These are phyloP conservation scores for Pluvialis apricaria DNA, from an alignment of 2,113 vertebrate genomes.

Conservation along the genomic window DNA sequence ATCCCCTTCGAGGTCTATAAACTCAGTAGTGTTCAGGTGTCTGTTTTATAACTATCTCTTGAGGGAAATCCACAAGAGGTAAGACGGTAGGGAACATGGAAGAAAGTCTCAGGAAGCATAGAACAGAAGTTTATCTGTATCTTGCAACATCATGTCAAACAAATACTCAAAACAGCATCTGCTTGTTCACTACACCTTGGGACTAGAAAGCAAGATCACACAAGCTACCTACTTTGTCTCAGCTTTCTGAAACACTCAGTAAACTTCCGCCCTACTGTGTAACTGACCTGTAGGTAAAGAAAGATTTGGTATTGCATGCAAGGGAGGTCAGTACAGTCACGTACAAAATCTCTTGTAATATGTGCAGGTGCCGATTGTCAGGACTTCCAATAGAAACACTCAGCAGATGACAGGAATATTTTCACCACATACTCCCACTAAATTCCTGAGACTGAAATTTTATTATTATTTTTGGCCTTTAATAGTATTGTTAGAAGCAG, in stretches of 20 bases:
- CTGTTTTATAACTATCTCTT: background rate
- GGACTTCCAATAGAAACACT: background rate
- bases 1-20: background rate
- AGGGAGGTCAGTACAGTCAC: background rate
- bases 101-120: background rate
- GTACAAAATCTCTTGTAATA: fast-evolving
- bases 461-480: background rate
- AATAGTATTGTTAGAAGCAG: background rate
- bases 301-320: background rate
- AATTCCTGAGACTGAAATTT: background rate
- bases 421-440: background rate
- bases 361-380: fast-evolving
- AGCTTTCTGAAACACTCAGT: background rate
- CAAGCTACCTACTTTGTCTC: background rate
- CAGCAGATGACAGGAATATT: background rate
- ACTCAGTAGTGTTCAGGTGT: background rate
- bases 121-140: background rate
- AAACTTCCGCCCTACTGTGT: background rate
- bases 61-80: background rate
- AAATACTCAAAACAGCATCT: background rate
- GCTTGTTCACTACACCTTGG: background rate
- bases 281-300: background rate
- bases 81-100: background rate
- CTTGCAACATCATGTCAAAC: background rate
- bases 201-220: background rate